Percentiles rank a stretch among this genome's conserved stretches.
phyloP scores from a whole-genome alignment of 2,113 vertebrate genomes.

The Illadopsis cleaveri region DNA sequence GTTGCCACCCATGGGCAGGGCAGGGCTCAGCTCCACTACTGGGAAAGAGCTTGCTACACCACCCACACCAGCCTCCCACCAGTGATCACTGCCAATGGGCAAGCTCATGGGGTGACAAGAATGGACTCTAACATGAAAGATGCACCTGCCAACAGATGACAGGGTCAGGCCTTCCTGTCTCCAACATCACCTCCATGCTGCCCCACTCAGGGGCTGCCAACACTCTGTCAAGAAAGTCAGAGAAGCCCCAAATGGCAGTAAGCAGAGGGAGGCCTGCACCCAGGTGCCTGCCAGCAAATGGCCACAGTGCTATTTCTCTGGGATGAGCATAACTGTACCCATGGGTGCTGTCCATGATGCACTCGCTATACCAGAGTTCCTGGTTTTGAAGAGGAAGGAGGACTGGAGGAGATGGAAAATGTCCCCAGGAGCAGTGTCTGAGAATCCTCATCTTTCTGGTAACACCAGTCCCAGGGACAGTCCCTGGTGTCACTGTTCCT shows the following conservation, averaged over 20 bases:
- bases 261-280: not conserved
- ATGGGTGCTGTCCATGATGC: not conserved
- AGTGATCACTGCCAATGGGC: no score
- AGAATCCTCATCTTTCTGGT: not conserved
- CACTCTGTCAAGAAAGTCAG: not conserved
- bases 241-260: not conserved
- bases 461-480: not conserved
- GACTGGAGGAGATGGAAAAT: not conserved
- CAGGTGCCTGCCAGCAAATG: rapidly evolving
- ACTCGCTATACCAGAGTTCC: not conserved
- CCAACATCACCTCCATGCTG: not conserved
- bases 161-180: not conserved
- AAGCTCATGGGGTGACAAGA: not conserved
- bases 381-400: not conserved
- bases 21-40: not conserved
- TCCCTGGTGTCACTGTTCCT: not conserved
- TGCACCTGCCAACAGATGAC: not conserved
- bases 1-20: not conserved
- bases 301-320: not conserved
- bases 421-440: not conserved
- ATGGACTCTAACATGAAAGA: not conserved
- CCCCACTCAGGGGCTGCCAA: not conserved
- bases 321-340: not conserved
- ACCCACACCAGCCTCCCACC: rapidly evolving
- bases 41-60: not conserved